Evolutionary conservation across 2,113 vertebrate species (phyloP).

Genomic region (Rostratula benghalensis): DNA sequence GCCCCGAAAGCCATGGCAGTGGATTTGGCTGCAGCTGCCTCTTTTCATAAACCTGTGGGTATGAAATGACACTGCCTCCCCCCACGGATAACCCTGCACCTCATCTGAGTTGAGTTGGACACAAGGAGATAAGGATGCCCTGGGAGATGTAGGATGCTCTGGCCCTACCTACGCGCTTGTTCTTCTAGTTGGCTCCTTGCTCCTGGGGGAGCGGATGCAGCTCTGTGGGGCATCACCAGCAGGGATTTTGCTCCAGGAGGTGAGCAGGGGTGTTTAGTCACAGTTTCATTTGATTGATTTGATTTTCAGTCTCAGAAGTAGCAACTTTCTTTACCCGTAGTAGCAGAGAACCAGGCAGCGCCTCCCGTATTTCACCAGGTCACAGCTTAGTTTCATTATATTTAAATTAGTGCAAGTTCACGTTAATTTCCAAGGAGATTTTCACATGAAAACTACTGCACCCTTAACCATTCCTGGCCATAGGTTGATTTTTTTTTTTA

Average conservation of each 20-base stretch:
- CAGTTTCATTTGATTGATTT: not conserved
- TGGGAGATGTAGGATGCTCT: not conserved
- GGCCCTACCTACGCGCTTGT: accelerated
- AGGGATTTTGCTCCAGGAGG: not conserved
- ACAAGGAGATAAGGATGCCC: too few species aligned
- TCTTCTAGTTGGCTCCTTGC: not conserved
- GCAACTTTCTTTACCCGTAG: not conserved
- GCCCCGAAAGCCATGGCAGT: not conserved
- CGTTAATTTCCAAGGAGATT: not conserved
- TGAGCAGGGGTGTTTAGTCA: not conserved
- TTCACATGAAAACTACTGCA: not conserved
- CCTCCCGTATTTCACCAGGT: not conserved
- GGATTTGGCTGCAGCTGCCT: not conserved
- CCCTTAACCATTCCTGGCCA: not conserved
- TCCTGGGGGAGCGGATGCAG: accelerated
- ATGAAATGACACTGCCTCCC: not conserved
- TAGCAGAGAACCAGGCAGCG: not conserved
- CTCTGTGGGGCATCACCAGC: not conserved
- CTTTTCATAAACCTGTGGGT: not conserved
- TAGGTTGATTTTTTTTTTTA: not conserved
- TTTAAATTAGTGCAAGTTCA: not conserved
- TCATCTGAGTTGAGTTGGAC: not conserved
- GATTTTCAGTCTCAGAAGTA: not conserved
- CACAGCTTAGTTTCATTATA: not conserved
- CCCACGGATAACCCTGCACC: too few species aligned